Evolutionary conservation across 2,797 vertebrate genomes (phyloP), one percentile per base, ranked within the genome.

Genomic region (Scleropages formosus): DNA sequence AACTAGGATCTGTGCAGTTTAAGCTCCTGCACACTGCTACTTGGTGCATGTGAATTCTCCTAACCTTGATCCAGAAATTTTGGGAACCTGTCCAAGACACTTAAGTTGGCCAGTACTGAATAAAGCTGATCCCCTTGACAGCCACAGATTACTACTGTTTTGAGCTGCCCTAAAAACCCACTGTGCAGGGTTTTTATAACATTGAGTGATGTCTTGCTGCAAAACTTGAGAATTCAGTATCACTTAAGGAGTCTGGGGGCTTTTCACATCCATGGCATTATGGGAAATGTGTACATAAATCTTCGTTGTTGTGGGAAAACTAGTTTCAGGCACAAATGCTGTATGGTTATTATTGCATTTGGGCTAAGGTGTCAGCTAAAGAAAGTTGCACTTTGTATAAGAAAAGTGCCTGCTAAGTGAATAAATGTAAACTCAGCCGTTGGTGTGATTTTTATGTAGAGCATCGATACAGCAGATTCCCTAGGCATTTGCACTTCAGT

Each of bases 61-160:
- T 31, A 12, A 59, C 26, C 65, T 22, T 60, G 8, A 74, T 64
- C 46, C 61, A 27, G 24, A 22, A n/a, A 39, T 58, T 44, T 75
- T 67, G 63, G 51, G 74, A 46, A 18, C 16, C 63, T 46, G 9
- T 56, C 24, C 64, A n/a, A 26, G 27, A 49, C 24, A 24, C 31
- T 53, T 58, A 75, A 58, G 24, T 58, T 59, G 27, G n/a, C 26
- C n/a, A 15, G 22, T 60, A 27, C 51, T 26, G 51, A 46, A 58
- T 44, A 26, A 66, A 66, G 27, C 9, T 67, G n/a, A 68, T 75
- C 39, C 2, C 53, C 51, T 44, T 67, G 63, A 75, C 27, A n/a
- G 31, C n/a, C 18, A 67, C 63, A 59, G 64, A 66, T 66, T 66
- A n/a, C 26, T n/a, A 22, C 31, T 4, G 8, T 65, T 53, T 66